phyloP scores from a whole-genome alignment of 2,113 vertebrate genomes.

The Scortum barcoo region DNA sequence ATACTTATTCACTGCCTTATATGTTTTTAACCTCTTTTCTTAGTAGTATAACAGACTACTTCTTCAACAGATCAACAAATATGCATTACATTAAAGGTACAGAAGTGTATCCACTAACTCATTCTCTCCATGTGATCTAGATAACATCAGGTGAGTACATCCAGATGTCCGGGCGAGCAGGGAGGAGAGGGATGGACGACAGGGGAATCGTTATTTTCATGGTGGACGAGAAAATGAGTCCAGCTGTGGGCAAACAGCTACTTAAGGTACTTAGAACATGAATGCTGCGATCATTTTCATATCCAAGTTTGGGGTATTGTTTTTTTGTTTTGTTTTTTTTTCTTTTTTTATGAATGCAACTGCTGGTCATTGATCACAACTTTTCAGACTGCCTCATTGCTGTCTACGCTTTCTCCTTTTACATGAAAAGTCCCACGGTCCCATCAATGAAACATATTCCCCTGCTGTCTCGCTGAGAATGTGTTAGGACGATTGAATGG shows the following conservation, averaged over 20 bases:
- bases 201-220: slow-evolving; percentile 99
- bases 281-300: neutral
- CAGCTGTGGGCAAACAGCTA: slow-evolving; percentile 94
- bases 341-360: neutral
- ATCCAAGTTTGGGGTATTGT: neutral
- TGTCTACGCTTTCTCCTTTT: neutral
- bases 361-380: neutral
- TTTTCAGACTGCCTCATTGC: neutral
- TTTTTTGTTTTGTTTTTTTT: no score
- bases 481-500: neutral
- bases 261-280: slow-evolving; percentile 88
- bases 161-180: slow-evolving; percentile 98
- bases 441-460: neutral
- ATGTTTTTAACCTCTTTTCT: neutral
- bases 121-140: slow-evolving; percentile 72
- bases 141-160: slow-evolving; percentile 99
- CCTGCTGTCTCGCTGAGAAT: neutral
- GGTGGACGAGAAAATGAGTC: slow-evolving; percentile 99
- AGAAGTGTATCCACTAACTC: neutral
- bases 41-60: neutral
- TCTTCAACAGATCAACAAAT: neutral
- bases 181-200: slow-evolving; percentile 98
- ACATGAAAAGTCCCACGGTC: neutral
- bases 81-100: neutral
- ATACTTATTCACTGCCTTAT: neutral